Evolutionary conservation across 1,140 invertebrate genomes (phyloP), one percentile per base, ranked within the genome.

Genomic region (Harlomillsia oculata): DNA sequence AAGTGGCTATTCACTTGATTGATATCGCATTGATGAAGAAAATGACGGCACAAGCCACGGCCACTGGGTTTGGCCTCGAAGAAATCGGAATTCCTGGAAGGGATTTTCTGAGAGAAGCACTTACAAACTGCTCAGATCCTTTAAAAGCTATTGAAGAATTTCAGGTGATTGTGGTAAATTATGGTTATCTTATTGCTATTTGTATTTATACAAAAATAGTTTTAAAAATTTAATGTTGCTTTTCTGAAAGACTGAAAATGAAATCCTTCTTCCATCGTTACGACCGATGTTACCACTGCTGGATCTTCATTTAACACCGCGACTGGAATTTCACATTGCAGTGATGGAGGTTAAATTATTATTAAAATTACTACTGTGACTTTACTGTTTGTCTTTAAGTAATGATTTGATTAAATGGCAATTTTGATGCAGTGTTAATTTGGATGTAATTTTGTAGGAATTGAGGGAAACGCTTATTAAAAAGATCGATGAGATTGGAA

Each of bases 101-200:
- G 67, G 81, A 82, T 34, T 91, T 82, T 70, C 75, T 98, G 11
- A 79, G 89, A 56, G 90, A 97, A 71, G 86, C 92, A 40, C 75
- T 97, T 2, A 95, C 92, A 21, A 95, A 90, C 68, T 97, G 92
- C 70, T 90, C 89, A 1, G 92, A 97, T 77, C 93, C 93, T 14
- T 69, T 97, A 3, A 92, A 91, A 76, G 91, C 92, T 36, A 97
- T 97, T 64, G 89, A 96, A 77, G 91, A 95, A 75, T 97, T 97
- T 78, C 94, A 97, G 78, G 84, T 84, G 74, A 61, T 9, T n/a
- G n/a, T n/a, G 8, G 8, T 32, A 2, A 32, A 11, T 8, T 3
- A 44, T 5, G 6, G 20, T 44, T 16, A 18, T 32, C 36, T 6
- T 13, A 49, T 29, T 5, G 8, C 23, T 25, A 21, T 43, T 43